Evolutionary conservation across 1,140 invertebrate genomes (phyloP), one percentile per base, ranked within the genome.

Genomic region (Leptinotarsa texana): DNA sequence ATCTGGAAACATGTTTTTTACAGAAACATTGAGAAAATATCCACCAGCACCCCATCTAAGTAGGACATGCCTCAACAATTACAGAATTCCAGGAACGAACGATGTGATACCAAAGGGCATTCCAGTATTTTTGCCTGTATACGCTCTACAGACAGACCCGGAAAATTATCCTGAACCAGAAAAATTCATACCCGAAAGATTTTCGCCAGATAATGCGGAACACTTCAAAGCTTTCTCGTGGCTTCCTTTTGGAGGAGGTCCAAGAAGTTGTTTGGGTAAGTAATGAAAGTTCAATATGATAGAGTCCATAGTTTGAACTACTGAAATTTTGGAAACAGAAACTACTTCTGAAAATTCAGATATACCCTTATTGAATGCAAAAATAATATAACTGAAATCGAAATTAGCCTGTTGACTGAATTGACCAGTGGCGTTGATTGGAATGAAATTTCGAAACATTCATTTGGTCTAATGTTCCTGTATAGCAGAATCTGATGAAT

Each of bases 251-350:
- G 89, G 89, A 15, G 81, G 83, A 63, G 90, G 91, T 13, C 87
- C 87, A 3, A 83, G 90, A 67, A 89, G 88, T 78, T 92, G 91
- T 75, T 89, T 91, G 72, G 86, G 86, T 87, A 83, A 61, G 68
- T 69, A 42, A 42, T 11, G 33, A 42, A 8, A 42, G 33, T 42
- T 42, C 6, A 8, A 33, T 6, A 33, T 33, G 6, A 27, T 6
- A 6, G 33, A 42, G 33, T 11, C 33, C 33, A 42, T 11, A 42
- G 33, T 42, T 33, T 33, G 1, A 5, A 33, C 33, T 33, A 33
- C 33, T 33, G 33, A 8, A 33, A 33, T 33, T 27, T 6, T 27
- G 5, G 6, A 27, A 6, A 27, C 5, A 27, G 5, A 27, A 27
- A 27, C 6, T 1, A 8, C 5, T 33, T 33, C 2, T 6, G 1